Evolutionary conservation across 2,797 vertebrate species (phyloP), one percentile per base, ranked within the genome.

Genomic region (Danio jaintianensis): DNA sequence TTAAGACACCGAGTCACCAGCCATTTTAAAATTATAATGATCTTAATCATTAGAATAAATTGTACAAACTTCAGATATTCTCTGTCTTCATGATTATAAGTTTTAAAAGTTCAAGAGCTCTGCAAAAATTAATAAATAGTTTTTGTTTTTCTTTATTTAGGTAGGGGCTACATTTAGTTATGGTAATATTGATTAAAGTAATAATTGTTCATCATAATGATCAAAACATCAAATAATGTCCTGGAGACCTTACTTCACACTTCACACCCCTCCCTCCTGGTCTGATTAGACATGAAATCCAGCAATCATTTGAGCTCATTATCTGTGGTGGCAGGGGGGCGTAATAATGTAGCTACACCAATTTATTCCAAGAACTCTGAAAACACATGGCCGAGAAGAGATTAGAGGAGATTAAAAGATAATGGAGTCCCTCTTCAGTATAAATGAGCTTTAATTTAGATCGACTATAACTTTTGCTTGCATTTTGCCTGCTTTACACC

Each of bases 221-320:
- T 11, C 3, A 6, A 22, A 67, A 29, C 48, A 48, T 50, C 20
- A 70, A 70, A 42, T 76, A 53, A 76, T 42, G 3, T n/a, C 48
- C 59, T 10, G 36, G 16, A 48, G 75, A 77, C 62, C 22, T 22
- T 12, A 40, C 53, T 50, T 69, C 3, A 50, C 43, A 15, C 53
- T 61, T 20, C 70, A 16, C 0, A 52, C 43, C 43, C 48, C 13
- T 43, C 16, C 38, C 4, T 9, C 47, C 7, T 43, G 50, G 10
- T 70, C 55, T 61, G 66, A 78, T 78, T 52, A 70, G 66, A 62
- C 43, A 52, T 38, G 53, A 69, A 61, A 50, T 78, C 76, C 18
- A 22, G 66, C 29, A 70, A 61, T 78, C 45, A 69, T 62, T 78
- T 59, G 11, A 70, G 66, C 76, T 78, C 45, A 70, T 78, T 78